A percentile compares a stretch with the other conserved stretches of the same genome.
These are phyloP conservation scores for Chaenocephalus aceratus DNA, from an alignment of 2,113 vertebrate genomes.

Conservation along the genomic window DNA sequence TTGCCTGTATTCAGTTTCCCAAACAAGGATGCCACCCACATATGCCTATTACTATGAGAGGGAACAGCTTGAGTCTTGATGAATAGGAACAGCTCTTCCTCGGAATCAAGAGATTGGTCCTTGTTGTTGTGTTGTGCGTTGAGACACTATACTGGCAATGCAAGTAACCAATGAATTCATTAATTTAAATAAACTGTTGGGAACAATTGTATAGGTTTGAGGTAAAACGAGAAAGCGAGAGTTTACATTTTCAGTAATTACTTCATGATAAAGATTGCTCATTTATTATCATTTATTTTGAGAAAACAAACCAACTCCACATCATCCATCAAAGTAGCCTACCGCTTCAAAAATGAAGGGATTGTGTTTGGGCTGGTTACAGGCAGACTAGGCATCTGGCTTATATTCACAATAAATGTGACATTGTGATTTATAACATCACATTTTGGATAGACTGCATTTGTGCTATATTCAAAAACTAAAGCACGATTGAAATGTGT, in stretches of 20 bases:
- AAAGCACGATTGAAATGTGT: background rate
- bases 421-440: slow-evolving; percentile 39
- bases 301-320: background rate
- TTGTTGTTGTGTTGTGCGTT: background rate
- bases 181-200: too few relatives aligned
- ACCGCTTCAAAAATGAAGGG: slow-evolving; percentile 16
- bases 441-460: slow-evolving; percentile 10
- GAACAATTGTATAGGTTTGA: too few relatives aligned
- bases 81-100: slow-evolving; percentile 26
- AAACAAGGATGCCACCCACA: slow-evolving; percentile 49
- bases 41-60: slow-evolving; percentile 33
- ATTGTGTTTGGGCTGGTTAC: slow-evolving; percentile 28
- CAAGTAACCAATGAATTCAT: background rate
- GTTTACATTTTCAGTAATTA: background rate
- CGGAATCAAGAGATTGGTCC: slow-evolving; percentile 17
- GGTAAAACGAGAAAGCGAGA: background rate
- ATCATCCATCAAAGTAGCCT: background rate
- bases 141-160: slow-evolving; percentile 5
- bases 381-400: slow-evolving; percentile 34
- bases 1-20: slow-evolving; percentile 38
- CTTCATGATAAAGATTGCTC: background rate
- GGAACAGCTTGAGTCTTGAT: slow-evolving; percentile 37
- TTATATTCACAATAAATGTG: slow-evolving; percentile 35
- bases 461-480: slow-evolving; percentile 14
- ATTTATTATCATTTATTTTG: slow-evolving; percentile 9